Conservation (phyloP, 2,113 vertebrate genomes). For the Heterotilapia buettikoferi region DNA sequence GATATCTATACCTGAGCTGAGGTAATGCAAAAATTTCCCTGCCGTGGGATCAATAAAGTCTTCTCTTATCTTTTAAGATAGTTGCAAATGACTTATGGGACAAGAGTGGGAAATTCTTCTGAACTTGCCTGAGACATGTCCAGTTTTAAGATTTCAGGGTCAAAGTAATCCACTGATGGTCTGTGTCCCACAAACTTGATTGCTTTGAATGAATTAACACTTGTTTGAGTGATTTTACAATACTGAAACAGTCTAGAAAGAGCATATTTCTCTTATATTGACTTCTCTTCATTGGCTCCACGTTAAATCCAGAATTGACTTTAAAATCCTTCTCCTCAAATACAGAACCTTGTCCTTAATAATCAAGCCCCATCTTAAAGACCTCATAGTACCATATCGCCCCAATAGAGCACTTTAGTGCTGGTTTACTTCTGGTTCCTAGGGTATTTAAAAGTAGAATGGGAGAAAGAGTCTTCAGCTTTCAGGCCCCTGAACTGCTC, state of each 20-base stretch:
- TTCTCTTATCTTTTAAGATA: neutral
- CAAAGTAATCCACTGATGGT: neutral
- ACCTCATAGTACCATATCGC: neutral
- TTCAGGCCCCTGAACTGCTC: neutral
- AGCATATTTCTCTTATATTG: neutral
- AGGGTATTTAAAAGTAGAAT: neutral
- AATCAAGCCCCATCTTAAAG: neutral
- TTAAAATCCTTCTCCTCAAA: neutral
- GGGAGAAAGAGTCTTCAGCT: neutral
- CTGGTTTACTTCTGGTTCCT: neutral
- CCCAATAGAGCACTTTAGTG: neutral
- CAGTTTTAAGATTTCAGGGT: neutral
- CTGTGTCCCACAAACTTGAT: neutral
- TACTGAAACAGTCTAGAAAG: neutral
- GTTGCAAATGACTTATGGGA: neutral
- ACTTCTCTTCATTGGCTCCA: neutral
- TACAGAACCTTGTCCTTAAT: neutral
- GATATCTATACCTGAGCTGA: neutral
- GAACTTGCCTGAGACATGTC: neutral
- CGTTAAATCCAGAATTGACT: neutral
- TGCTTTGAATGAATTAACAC: neutral
- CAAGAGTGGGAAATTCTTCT: neutral
- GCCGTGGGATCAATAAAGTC: neutral
- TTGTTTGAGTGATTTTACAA: neutral
- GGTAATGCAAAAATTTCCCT: neutral